phyloP scores from a whole-genome alignment of 2,113 vertebrate genomes.

The Vulpes vulpes region DNA sequence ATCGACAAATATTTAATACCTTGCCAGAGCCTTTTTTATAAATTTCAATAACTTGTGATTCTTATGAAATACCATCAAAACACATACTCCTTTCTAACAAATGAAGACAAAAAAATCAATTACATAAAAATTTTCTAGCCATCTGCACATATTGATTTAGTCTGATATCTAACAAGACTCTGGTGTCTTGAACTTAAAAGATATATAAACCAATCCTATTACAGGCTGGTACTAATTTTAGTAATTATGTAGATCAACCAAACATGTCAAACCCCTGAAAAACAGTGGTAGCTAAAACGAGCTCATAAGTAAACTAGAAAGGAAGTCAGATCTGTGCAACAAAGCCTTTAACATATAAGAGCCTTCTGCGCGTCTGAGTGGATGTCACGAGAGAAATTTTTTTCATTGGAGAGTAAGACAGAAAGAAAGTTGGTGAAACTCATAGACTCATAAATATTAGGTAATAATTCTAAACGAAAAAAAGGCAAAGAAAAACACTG shows the following conservation, averaged over 20 bases:
- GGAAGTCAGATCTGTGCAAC: not conserved
- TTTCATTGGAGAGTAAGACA: not conserved
- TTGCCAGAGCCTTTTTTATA: not conserved
- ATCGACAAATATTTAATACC: not conserved
- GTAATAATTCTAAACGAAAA: not conserved
- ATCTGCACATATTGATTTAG: not conserved
- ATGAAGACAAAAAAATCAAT: not conserved
- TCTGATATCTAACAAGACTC: slow-evolving; percentile 1
- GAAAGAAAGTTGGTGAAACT: not conserved
- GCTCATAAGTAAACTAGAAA: not conserved
- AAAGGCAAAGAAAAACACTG: not conserved
- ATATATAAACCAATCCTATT: not conserved
- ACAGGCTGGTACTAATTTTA: not conserved
- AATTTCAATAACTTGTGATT: not conserved
- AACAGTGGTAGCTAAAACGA: not conserved
- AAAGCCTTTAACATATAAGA: slow-evolving; percentile 16
- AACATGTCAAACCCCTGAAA: slow-evolving; percentile 17
- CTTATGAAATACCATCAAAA: slow-evolving; percentile 42
- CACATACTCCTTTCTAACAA: not conserved
- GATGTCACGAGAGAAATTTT: not conserved
- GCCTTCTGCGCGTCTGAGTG: not conserved
- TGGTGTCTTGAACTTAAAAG: slow-evolving; percentile 44
- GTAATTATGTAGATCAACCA: not conserved
- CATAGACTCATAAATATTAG: not conserved
- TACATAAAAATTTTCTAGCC: slow-evolving; percentile 10